Conservation (phyloP, 1,140 invertebrate genomes). For the Eueides isabella region DNA sequence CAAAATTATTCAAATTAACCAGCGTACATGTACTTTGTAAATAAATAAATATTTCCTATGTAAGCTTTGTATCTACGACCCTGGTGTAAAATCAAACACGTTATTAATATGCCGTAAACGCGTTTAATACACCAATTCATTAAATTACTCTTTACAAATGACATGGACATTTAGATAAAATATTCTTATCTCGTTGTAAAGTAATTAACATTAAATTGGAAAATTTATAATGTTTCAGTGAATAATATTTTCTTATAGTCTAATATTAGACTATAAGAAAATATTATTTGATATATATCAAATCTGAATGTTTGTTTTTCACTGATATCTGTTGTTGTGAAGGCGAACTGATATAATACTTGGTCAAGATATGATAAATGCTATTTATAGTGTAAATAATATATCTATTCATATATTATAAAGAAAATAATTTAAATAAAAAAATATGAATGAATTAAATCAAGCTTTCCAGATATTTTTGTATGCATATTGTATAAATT, state of each 20-base stretch:
- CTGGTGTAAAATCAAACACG: neutral
- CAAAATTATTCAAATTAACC: too few relatives aligned
- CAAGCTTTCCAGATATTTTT: too few relatives aligned
- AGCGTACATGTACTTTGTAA: too few relatives aligned
- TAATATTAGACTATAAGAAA: too few relatives aligned
- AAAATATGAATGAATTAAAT: too few relatives aligned
- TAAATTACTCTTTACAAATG: neutral
- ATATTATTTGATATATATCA: too few relatives aligned
- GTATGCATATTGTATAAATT: too few relatives aligned
- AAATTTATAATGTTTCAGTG: neutral
- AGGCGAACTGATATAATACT: neutral
- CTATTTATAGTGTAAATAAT: neutral
- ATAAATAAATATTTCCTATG: too few relatives aligned
- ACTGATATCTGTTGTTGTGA: neutral
- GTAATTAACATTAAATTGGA: neutral
- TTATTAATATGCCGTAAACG: neutral
- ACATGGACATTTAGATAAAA: neutral
- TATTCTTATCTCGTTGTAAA: neutral
- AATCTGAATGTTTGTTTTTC: constrained; percentile 1
- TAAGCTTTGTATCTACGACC: neutral
- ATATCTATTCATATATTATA: neutral
- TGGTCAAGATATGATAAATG: neutral
- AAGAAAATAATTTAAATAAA: neutral
- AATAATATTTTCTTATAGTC: neutral
- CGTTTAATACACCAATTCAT: neutral